These are phyloP conservation scores for Andricus quercusramuli DNA, from an alignment of 2,888 invertebrate genomes.

Conservation along the genomic window DNA sequence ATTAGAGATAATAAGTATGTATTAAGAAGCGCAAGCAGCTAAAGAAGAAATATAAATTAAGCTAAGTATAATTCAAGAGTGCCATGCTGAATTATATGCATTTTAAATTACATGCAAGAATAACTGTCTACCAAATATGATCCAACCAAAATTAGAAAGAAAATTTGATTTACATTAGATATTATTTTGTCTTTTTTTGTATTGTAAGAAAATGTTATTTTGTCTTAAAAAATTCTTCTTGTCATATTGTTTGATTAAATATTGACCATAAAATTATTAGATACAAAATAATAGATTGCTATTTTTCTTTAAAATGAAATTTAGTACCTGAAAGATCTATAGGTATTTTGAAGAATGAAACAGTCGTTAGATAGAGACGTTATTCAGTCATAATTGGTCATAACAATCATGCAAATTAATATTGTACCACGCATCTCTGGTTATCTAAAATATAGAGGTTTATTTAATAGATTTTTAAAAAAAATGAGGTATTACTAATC, in stretches of 20 bases:
- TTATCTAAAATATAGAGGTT: slow-evolving; percentile 11
- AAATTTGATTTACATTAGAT: not conserved
- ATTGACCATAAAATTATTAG: slow-evolving; percentile 1
- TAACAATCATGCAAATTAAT: slow-evolving; percentile 10
- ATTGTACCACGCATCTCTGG: slow-evolving; percentile 6
- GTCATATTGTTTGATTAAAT: not conserved
- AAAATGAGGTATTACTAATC: not conserved
- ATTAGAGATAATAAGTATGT: no score
- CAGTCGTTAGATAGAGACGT: not conserved
- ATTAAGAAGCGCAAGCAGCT: no score
- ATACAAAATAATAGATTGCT: not conserved
- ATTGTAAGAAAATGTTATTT: not conserved
- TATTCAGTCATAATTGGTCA: slow-evolving; percentile 1
- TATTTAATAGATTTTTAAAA: not conserved
- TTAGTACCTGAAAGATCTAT: not conserved
- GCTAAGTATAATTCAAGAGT: not conserved
- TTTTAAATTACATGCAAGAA: not conserved
- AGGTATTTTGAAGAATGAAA: not conserved
- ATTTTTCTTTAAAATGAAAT: not conserved
- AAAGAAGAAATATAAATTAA: not conserved
- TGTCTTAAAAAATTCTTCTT: not conserved
- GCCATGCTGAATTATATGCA: not conserved
- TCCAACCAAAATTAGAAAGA: not conserved
- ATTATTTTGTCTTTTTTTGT: no score
- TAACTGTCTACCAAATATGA: not conserved